A percentile compares a stretch with the other conserved stretches of the same genome.
Conservation (phyloP, 2,888 invertebrate species). For the Nomada fucata region DNA sequence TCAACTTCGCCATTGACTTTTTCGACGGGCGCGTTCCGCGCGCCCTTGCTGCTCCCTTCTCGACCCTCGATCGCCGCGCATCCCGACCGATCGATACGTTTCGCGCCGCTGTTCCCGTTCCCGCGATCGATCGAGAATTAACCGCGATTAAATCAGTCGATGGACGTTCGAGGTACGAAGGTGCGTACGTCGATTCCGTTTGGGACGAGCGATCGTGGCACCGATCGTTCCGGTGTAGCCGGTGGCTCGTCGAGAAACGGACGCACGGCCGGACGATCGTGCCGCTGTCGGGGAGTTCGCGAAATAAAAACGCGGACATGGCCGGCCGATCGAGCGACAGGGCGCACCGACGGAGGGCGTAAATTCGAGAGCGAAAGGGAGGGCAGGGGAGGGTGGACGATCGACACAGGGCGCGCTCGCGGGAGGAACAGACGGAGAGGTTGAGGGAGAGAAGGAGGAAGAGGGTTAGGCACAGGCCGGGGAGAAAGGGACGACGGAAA, state of each 20-base stretch:
- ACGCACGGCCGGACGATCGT: conserved; percentile 57
- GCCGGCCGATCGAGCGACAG: conserved; percentile 65
- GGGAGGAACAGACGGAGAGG: conserved; percentile 54
- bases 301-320: conserved; percentile 66
- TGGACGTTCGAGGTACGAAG: no score
- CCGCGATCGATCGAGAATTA: no score
- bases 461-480: conserved; percentile 44
- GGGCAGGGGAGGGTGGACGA: conserved; percentile 32
- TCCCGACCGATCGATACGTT: conserved; percentile 14
- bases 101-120: background rate
- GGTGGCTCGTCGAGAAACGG: conserved; percentile 57
- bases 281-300: conserved; percentile 51
- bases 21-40: conserved; percentile 20
- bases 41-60: background rate
- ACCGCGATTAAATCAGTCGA: no score
- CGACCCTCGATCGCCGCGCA: background rate
- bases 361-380: conserved; percentile 64
- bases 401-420: conserved; percentile 38
- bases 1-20: conserved; percentile 43
- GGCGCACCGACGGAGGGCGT: conserved; percentile 48
- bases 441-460: conserved; percentile 55
- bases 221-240: background rate
- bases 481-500: conserved; percentile 43
- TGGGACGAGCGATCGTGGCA: background rate
- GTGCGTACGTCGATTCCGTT: background rate